Base-by-base conservation (phyloP, 2,888 invertebrate genomes). In the Cataglyphis livida region DNA sequence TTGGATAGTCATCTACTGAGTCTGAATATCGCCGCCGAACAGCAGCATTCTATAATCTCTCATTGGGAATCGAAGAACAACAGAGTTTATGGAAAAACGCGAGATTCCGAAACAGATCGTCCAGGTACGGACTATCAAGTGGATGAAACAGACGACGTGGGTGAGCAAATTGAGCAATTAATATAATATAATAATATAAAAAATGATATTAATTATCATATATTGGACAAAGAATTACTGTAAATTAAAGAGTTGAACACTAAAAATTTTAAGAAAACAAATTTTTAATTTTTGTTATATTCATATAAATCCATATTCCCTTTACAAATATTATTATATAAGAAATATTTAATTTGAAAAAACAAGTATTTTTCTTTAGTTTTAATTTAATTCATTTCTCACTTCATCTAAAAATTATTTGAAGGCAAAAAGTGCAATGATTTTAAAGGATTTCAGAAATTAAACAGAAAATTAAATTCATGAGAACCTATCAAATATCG, bases 11-110 rank as follows among this genome's bases (percentile, higher is more conserved):
- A 98, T 91, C 95, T 98, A 74, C 95, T 98, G 87, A 98, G 98
- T 1, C 95, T 98, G 65, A 98, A 98, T 51, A 96, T 98, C 92
- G 98, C 99, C 91, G 97, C 98, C 0, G 98, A 98, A 93, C 96
- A 98, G 62, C 98, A 98, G 91, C 98, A 98, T 91, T 96, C 98
- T 84, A 96, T 98, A 66, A 98, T 99, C 65, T 97, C 97, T 3
- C 98, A 98, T 94, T 98, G 98, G 98, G 98, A 98, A 93, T 97
- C 98, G 18, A 95, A 97, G 70, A 97, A 97, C 94, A 98, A 98
- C 89, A 96, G 97, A 89, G 95, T 97, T 54, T 97, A 97, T 91
- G 84, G 85, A 0, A 96, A 97, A 92, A 95, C 95, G 81, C 95
- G 96, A 0, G 95, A 96, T 84, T 96, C 95, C 83, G 74, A 74